phyloP scores from a whole-genome alignment of 2,113 vertebrate species.

The Pelecanus crispus region DNA sequence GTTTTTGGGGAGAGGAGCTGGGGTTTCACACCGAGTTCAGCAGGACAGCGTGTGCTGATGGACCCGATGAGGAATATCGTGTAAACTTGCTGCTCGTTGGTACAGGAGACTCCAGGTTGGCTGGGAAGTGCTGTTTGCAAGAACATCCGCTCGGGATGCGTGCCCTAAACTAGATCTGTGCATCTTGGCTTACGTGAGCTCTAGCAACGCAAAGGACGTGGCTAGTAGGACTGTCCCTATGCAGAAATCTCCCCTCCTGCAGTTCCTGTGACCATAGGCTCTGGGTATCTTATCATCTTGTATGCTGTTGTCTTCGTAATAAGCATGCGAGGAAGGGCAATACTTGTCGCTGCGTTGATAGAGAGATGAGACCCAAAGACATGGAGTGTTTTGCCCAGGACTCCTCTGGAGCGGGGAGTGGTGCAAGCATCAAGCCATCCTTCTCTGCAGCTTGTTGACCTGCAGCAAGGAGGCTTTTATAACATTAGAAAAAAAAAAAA shows the following conservation, averaged over 20 bases:
- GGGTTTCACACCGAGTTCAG: neutral
- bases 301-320: neutral
- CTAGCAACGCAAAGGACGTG: too few species aligned
- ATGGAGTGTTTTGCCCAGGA: neutral
- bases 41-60: fast-evolving
- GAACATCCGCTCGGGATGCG: fast-evolving
- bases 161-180: neutral
- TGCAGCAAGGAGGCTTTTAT: neutral
- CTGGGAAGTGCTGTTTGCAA: neutral
- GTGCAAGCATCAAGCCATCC: neutral
- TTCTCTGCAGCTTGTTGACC: neutral
- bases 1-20: neutral
- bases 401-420: neutral
- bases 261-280: neutral
- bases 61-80: fast-evolving
- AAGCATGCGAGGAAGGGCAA: neutral
- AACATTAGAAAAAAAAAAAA: neutral
- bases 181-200: fast-evolving
- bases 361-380: neutral
- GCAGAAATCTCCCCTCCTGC: neutral
- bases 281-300: neutral
- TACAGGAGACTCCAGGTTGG: fast-evolving
- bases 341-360: neutral
- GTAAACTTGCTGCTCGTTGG: fast-evolving
- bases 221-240: neutral